phyloP scores from a whole-genome alignment of 35 echinoderm and acorn worm genomes.

The Anneissia japonica region DNA sequence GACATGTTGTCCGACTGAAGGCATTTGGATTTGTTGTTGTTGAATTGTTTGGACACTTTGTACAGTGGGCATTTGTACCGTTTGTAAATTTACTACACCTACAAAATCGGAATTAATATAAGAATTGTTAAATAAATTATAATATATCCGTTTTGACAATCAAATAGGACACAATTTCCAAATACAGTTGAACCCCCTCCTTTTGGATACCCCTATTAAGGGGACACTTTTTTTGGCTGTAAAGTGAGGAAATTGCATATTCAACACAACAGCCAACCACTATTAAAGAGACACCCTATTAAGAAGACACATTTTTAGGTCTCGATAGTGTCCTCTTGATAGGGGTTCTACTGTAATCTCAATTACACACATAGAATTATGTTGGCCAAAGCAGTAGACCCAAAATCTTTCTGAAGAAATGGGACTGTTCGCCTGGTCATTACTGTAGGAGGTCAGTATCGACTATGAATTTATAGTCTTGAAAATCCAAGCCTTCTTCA shows the following conservation, averaged over 20 bases:
- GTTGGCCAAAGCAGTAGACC: not conserved
- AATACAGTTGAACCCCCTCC: too few relatives aligned
- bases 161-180: too few relatives aligned
- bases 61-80: not conserved
- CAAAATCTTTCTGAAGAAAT: not conserved
- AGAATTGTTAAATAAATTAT: too few relatives aligned
- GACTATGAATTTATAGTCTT: not conserved
- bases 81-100: constrained; percentile 2
- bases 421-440: not conserved
- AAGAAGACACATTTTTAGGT: too few relatives aligned
- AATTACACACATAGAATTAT: not conserved
- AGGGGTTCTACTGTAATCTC: too few relatives aligned
- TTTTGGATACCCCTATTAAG: too few relatives aligned
- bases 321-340: too few relatives aligned
- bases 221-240: too few relatives aligned
- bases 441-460: not conserved
- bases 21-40: not conserved
- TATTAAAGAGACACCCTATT: too few relatives aligned
- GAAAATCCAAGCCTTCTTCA: not conserved
- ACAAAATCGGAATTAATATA: not conserved
- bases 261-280: too few relatives aligned
- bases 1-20: not conserved
- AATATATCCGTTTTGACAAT: too few relatives aligned
- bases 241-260: too few relatives aligned
- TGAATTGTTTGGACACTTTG: not conserved